Evolutionary conservation across 2,888 invertebrate genomes (phyloP), one percentile per base, ranked within the genome.

Genomic region (Catonia carolina): DNA sequence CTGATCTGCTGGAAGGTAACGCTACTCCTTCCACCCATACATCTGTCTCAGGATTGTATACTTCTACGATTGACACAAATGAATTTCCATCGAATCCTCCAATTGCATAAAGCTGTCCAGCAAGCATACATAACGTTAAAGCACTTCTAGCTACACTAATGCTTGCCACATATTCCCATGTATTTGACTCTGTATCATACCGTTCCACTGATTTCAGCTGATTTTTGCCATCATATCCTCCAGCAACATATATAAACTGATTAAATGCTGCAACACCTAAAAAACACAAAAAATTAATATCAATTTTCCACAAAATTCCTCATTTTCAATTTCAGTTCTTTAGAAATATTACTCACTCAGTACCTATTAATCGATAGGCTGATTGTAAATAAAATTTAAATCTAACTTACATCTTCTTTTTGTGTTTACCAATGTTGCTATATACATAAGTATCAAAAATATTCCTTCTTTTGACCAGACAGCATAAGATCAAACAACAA

Each of bases 231-330:
- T 94, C 91, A 73, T 91, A 94, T n/a, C 95, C 95, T 51, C 95
- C 95, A 58, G 94, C 86, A n/a, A 92, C 93, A 73, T 89, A 95
- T 63, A 95, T 87, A 71, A 79, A 86, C 69, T 91, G 89, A 68
- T 87, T 88, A 67, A 93, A 77, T 12, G 86, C 86, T 4, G 86
- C 88, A 37, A 92, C 90, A 57, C 92, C 85, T 84, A 67, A 31
- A 60, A 27, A 27, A 27, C 8, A 27, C n/a, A n/a, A n/a, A n/a
- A n/a, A n/a, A n/a, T n/a, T n/a, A n/a, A n/a, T n/a, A n/a, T n/a
- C n/a, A n/a, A n/a, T n/a, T n/a, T n/a, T n/a, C n/a, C n/a, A n/a
- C n/a, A n/a, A n/a, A n/a, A n/a, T n/a, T n/a, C n/a, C n/a, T n/a
- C n/a, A n/a, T 10, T 33, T 10, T 10, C 10, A 33, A 33, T 33